Percentiles rank a stretch among this genome's conserved stretches.
phyloP scores from a whole-genome alignment of 1,140 invertebrate genomes.

The Drosophila sp. region DNA sequence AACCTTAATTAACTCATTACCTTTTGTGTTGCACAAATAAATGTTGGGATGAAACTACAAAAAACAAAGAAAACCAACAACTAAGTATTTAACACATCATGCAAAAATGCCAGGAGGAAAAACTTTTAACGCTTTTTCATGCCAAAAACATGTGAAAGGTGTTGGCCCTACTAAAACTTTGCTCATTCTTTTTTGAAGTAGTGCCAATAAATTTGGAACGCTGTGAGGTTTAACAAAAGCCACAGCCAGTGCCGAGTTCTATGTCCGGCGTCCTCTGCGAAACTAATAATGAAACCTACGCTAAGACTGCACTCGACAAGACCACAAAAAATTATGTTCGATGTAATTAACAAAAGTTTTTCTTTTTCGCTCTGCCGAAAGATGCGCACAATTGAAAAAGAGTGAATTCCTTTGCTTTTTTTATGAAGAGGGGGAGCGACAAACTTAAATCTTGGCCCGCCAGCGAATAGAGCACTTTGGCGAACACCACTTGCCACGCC shows the following conservation, averaged over 20 bases:
- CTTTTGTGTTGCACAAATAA: conserved; percentile 48
- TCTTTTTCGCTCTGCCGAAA: conserved; percentile 14
- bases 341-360: conserved; percentile 73
- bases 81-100: conserved; percentile 62
- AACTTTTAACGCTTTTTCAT: conserved; percentile 64
- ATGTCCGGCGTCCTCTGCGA: not conserved
- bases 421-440: not conserved
- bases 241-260: not conserved
- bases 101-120: conserved; percentile 50
- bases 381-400: conserved; percentile 62
- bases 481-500: conserved; percentile 31
- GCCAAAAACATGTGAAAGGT: conserved; percentile 77
- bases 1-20: conserved; percentile 76
- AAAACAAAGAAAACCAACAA: not conserved
- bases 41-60: not conserved
- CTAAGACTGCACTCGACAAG: conserved; percentile 57
- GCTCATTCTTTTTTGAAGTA: conserved; percentile 62
- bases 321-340: conserved; percentile 48
- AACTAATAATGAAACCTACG: conserved; percentile 36
- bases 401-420: conserved; percentile 22
- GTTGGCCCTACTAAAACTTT: conserved; percentile 68
- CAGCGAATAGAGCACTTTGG: conserved; percentile 59
- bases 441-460: conserved; percentile 18
- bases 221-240: conserved; percentile 66
- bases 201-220: conserved; percentile 70